phyloP scores from a whole-genome alignment of 2,113 vertebrate species.

The Piaya cayana region DNA sequence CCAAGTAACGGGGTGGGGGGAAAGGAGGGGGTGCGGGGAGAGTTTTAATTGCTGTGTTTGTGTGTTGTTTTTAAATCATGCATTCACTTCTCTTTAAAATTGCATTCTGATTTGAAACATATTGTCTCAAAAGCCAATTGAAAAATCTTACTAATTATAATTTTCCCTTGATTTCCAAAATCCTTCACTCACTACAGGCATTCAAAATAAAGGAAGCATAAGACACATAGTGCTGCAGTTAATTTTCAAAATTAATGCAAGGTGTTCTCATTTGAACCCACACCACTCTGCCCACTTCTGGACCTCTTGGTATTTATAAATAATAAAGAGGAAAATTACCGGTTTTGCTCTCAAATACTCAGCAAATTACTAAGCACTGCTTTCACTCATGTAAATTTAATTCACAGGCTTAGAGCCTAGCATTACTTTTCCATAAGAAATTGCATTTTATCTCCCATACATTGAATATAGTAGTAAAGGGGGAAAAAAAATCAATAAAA shows the following conservation, averaged over 20 bases:
- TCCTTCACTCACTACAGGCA: background rate
- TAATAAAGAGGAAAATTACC: conserved; percentile 60
- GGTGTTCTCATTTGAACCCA: conserved; percentile 25
- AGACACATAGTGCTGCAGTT: background rate
- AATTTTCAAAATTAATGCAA: conserved; percentile 36
- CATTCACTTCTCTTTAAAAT: background rate
- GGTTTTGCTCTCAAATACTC: conserved; percentile 60
- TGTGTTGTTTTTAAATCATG: background rate
- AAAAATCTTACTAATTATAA: background rate
- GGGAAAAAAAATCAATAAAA: conserved; percentile 70
- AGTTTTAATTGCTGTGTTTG: background rate
- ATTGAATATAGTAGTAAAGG: conserved; percentile 56
- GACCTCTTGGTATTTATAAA: conserved; percentile 62
- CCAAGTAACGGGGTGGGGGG: background rate
- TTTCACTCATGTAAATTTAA: conserved; percentile 66
- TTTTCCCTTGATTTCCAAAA: background rate
- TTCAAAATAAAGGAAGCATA: conserved; percentile 23
- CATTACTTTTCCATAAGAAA: conserved; percentile 62
- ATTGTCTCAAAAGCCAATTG: background rate
- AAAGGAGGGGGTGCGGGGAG: no score
- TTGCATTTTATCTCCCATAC: conserved; percentile 59
- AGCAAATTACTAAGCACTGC: conserved; percentile 57
- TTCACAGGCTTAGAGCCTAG: conserved; percentile 17
- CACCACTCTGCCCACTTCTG: background rate
- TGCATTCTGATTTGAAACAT: conserved; percentile 14